These are phyloP conservation scores for Mohoua ochrocephala DNA, from an alignment of 2,113 vertebrate genomes.

Conservation along the genomic window DNA sequence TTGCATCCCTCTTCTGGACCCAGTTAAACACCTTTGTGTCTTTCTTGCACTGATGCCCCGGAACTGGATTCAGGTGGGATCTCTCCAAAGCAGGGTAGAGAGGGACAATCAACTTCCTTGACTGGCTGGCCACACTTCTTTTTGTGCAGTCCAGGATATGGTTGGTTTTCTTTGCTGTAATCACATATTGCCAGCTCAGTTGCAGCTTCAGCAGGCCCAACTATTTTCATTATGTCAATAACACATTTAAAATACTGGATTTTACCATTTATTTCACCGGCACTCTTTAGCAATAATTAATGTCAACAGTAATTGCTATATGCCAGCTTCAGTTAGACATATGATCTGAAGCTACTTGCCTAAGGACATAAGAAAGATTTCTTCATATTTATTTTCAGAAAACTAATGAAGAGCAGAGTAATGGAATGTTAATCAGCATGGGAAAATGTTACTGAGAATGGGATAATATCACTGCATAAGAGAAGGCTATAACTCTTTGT, in stretches of 20 bases:
- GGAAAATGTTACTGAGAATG: background rate
- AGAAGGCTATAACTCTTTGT: background rate
- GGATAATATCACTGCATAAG: background rate
- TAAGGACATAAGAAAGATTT: background rate
- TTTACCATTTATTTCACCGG: background rate
- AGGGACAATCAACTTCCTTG: background rate
- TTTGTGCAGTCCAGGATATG: background rate
- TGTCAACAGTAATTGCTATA: background rate
- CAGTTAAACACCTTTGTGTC: accelerated
- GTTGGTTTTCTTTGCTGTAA: background rate
- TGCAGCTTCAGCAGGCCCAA: background rate
- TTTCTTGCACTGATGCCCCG: background rate
- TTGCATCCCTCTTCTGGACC: background rate
- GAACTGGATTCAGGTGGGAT: background rate
- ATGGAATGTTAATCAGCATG: accelerated
- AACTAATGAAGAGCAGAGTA: background rate
- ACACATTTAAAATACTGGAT: background rate
- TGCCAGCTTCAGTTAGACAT: background rate
- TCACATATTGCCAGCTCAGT: background rate
- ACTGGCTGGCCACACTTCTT: background rate
- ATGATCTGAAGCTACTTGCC: background rate
- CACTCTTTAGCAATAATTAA: background rate
- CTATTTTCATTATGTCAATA: background rate
- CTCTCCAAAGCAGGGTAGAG: background rate
- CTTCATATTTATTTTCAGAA: background rate